phyloP scores from a whole-genome alignment of 1,140 invertebrate genomes.

The Drosophila mauritiana region DNA sequence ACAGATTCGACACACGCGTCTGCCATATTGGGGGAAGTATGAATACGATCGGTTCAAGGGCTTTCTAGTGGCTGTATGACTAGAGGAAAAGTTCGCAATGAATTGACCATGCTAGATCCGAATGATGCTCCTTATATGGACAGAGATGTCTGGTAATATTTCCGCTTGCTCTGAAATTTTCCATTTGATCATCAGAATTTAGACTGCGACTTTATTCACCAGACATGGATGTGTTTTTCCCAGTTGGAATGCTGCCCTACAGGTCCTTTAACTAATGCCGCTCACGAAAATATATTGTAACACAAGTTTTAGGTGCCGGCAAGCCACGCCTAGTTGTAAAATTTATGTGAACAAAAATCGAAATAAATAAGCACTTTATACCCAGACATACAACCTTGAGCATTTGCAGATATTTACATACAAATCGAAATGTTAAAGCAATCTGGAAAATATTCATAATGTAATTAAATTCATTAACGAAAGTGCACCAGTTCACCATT shows the following conservation, averaged over 20 bases:
- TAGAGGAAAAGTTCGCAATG: slow-evolving; percentile 4
- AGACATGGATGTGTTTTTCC: background rate
- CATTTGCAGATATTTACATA: slow-evolving; percentile 18
- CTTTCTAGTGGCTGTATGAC: slow-evolving; percentile 33
- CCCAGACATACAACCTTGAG: slow-evolving; percentile 19
- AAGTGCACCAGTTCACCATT: background rate
- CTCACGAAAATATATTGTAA: background rate
- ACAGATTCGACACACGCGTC: slow-evolving; percentile 37
- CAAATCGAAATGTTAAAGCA: slow-evolving; percentile 13
- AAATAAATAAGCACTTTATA: slow-evolving; percentile 2
- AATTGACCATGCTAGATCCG: background rate
- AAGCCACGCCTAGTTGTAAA: slow-evolving; percentile 16
- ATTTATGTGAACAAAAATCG: slow-evolving; percentile 11
- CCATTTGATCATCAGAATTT: background rate
- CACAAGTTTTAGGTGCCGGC: slow-evolving; percentile 16
- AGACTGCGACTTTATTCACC: background rate
- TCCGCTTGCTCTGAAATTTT: slow-evolving; percentile 6
- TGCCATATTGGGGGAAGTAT: slow-evolving; percentile 28
- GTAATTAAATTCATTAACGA: background rate
- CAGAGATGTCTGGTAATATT: background rate
- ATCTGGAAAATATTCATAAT: slow-evolving; percentile 14
- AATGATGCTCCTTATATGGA: slow-evolving; percentile 19
- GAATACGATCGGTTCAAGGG: slow-evolving; percentile 31
- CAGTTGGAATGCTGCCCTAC: background rate
- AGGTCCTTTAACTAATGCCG: background rate